These are phyloP conservation scores for Knipowitschia caucasica DNA, from an alignment of 2,797 vertebrate species.

Conservation along the genomic window DNA sequence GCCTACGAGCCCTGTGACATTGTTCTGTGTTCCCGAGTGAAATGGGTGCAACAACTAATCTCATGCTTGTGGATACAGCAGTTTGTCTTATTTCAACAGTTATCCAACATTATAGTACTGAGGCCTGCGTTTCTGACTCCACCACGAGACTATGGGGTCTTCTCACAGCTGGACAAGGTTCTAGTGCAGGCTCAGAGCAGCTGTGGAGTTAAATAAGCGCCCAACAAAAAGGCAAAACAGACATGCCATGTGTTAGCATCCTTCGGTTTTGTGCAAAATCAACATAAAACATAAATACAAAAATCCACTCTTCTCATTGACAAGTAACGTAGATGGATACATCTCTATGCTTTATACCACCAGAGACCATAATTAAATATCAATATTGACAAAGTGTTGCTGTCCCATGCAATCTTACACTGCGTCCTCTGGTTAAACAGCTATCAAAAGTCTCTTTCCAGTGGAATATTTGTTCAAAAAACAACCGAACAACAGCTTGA, in stretches of 20 bases:
- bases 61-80: slow-evolving; percentile 75
- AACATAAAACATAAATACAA: slow-evolving; percentile 30
- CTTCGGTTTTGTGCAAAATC: slow-evolving; percentile 66
- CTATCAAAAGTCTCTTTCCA: slow-evolving; percentile 69
- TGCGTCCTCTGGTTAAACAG: slow-evolving; percentile 69
- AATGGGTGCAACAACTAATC: slow-evolving; percentile 71
- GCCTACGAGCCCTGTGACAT: slow-evolving; percentile 75
- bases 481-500: slow-evolving; percentile 47
- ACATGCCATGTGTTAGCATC: slow-evolving; percentile 37
- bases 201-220: slow-evolving; percentile 48
- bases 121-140: slow-evolving; percentile 40
- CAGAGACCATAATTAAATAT: slow-evolving; percentile 39
- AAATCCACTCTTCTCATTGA: slow-evolving; percentile 33
- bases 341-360: slow-evolving; percentile 48
- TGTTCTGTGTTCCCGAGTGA: slow-evolving; percentile 72
- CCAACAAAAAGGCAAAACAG: slow-evolving; percentile 33
- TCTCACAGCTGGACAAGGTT: slow-evolving; percentile 52
- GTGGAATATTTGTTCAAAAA: slow-evolving; percentile 44
- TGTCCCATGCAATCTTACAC: slow-evolving; percentile 51
- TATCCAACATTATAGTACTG: slow-evolving; percentile 36
- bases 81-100: slow-evolving; percentile 37
- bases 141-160: slow-evolving; percentile 47
- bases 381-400: slow-evolving; percentile 33
- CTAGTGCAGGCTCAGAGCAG: slow-evolving; percentile 47
- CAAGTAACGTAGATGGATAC: slow-evolving; percentile 43